Conservation (phyloP, 1,140 invertebrate species). For the Nautilus pompilius region DNA sequence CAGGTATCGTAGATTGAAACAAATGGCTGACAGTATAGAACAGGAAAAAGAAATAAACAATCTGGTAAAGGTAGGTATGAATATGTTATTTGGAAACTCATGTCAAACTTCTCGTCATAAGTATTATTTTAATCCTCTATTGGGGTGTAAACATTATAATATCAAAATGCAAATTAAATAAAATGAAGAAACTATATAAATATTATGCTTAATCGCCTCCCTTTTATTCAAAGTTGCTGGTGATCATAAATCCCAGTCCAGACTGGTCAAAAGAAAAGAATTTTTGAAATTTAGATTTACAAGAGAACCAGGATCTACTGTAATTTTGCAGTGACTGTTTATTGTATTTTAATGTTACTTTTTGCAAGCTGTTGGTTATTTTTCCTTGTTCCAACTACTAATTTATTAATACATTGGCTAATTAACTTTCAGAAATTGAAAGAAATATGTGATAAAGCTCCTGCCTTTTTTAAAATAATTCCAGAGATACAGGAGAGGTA, state of each 20-base stretch:
- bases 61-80: conserved; percentile 38
- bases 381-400: no score
- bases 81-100: not conserved
- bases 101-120: not conserved
- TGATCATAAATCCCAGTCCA: no score
- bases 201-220: no score
- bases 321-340: no score
- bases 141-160: not conserved
- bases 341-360: no score
- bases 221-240: no score
- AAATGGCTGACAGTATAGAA: conserved; percentile 40
- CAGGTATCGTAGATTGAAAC: conserved; percentile 41
- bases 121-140: not conserved
- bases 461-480: conserved; percentile 40
- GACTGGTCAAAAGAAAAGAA: no score
- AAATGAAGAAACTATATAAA: no score
- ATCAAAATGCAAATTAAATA: not conserved
- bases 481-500: conserved; percentile 40
- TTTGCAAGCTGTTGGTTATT: no score
- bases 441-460: conserved; percentile 39
- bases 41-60: conserved; percentile 45
- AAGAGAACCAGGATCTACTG: no score
- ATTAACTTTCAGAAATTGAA: conserved; percentile 44
- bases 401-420: no score
- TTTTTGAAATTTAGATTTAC: no score